Percentiles rank a stretch among this genome's conserved stretches.
Conservation (phyloP, 2,888 invertebrate species). For the Gnatocerus cornutus region DNA sequence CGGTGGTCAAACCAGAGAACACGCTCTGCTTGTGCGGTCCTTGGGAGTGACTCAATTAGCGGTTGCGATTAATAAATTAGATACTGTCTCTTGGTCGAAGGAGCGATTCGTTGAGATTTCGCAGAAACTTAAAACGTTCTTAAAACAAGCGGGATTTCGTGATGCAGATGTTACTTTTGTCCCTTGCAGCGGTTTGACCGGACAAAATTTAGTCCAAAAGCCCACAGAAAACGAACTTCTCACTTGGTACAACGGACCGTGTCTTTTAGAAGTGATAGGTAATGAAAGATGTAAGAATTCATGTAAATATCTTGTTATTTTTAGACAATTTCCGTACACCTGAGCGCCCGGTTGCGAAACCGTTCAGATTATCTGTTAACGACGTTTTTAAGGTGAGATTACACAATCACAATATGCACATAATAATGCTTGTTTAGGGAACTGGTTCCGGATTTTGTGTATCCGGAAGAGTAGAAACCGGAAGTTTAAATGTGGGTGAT, state of each 20-base stretch:
- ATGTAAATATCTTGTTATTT: constrained; percentile 51
- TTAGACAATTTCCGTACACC: constrained; percentile 89
- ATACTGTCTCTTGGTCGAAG: constrained; percentile 95
- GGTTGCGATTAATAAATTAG: constrained; percentile 97
- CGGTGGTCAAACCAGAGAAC: constrained; percentile 98
- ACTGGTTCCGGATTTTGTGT: constrained; percentile 93
- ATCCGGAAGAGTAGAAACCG: constrained; percentile 93
- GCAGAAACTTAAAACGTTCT: constrained; percentile 84
- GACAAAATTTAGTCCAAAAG: constrained; percentile 88
- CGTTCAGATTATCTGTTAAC: constrained; percentile 92
- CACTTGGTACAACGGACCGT: constrained; percentile 89
- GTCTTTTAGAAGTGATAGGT: constrained; percentile 89
- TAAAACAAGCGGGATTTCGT: constrained; percentile 94
- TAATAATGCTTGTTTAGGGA: constrained; percentile 71
- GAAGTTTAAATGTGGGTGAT: constrained; percentile 89
- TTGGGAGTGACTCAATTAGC: constrained; percentile 94
- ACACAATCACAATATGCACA: not conserved
- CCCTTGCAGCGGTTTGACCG: constrained; percentile 97
- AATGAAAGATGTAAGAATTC: constrained; percentile 42
- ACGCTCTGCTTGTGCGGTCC: constrained; percentile 92
- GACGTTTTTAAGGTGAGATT: constrained; percentile 93
- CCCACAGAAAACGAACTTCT: constrained; percentile 78
- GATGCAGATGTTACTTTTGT: constrained; percentile 91
- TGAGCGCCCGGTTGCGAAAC: constrained; percentile 88
- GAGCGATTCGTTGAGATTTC: constrained; percentile 93